Evolutionary conservation across 2,888 invertebrate species (phyloP), one percentile per base, ranked within the genome.

Genomic region (Meta bourneti): DNA sequence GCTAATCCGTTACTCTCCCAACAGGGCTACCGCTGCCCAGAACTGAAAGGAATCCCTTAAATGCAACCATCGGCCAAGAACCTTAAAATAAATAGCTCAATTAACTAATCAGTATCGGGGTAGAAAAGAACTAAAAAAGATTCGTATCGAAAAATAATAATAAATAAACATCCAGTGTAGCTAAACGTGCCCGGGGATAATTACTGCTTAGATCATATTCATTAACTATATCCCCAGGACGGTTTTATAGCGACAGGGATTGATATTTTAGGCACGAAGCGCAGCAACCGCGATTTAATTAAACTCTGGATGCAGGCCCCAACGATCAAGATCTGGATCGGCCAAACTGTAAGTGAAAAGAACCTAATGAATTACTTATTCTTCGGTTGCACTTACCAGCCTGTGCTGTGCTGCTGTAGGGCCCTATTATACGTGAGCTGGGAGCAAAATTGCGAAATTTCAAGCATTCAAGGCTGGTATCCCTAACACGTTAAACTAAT

Each of bases 281-380:
- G 8, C 48, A 20, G 19, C 49, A 51, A n/a, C 70, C 20, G 51
- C 82, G 82, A 82, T 82, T 82, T 82, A 82, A 82, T 82, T 82
- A 82, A 82, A 82, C 72, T 82, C 71, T 52, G 19, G 82, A 72
- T 82, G 71, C 52, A 8, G 71, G 13, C 16, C 81, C 49, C 49
- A 81, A 71, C 82, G 71, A 72, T 82, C 82, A 82, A 82, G 82
- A 82, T 82, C 72, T 52, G 71, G 71, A 82, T 82, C 49, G 52
- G 49, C 70, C 9, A 82, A 72, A 52, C 82, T 82, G 82, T 49
- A 82, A 82, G 82, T 82, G 82, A 71, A 82, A 82, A 82, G 72
- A 52, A 72, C 71, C 71, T 82, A 82, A 82, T 82, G 72, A 82
- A 82, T 82, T 71, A 82, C 82, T 82, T 82, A 71, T 82, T 82